Evolutionary conservation across 2,888 invertebrate species (phyloP).

Genomic region (Serrognathus titanus): DNA sequence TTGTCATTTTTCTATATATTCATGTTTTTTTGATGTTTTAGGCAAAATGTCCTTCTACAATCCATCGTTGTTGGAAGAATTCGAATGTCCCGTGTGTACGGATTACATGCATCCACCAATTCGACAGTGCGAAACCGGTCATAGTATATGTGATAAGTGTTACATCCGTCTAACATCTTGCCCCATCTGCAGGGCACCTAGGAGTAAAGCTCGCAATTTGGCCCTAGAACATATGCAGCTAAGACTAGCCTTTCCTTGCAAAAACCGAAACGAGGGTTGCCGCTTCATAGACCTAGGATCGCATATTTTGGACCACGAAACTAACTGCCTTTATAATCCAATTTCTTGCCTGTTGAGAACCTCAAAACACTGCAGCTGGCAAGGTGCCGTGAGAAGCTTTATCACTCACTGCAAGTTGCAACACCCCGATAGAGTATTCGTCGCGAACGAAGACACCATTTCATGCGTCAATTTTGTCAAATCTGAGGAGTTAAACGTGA

Average conservation of each 20-base stretch:
- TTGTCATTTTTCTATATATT: too few species aligned
- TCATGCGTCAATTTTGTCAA: slow-evolving; percentile 19
- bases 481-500: background rate
- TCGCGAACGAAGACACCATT: slow-evolving; percentile 20
- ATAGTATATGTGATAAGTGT: slow-evolving; percentile 25
- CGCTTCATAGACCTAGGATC: slow-evolving; percentile 16
- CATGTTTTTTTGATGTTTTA: too few species aligned
- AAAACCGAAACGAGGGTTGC: slow-evolving; percentile 25
- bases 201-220: slow-evolving; percentile 14
- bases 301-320: slow-evolving; percentile 27
- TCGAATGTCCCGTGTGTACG: slow-evolving; percentile 27
- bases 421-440: slow-evolving; percentile 27
- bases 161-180: slow-evolving; percentile 17
- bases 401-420: slow-evolving; percentile 23
- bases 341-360: slow-evolving; percentile 24
- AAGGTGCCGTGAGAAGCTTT: slow-evolving; percentile 21
- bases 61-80: slow-evolving; percentile 16
- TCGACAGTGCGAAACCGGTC: slow-evolving; percentile 22
- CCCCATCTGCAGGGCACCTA: slow-evolving; percentile 22
- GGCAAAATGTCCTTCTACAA: background rate
- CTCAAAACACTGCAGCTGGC: slow-evolving; percentile 24
- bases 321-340: slow-evolving; percentile 21
- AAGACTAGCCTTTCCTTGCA: slow-evolving; percentile 26
- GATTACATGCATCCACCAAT: slow-evolving; percentile 28
- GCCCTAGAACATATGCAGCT: slow-evolving; percentile 22